Evolutionary conservation across 2,797 vertebrate species (phyloP).

Genomic region (Lophura swinhoii): DNA sequence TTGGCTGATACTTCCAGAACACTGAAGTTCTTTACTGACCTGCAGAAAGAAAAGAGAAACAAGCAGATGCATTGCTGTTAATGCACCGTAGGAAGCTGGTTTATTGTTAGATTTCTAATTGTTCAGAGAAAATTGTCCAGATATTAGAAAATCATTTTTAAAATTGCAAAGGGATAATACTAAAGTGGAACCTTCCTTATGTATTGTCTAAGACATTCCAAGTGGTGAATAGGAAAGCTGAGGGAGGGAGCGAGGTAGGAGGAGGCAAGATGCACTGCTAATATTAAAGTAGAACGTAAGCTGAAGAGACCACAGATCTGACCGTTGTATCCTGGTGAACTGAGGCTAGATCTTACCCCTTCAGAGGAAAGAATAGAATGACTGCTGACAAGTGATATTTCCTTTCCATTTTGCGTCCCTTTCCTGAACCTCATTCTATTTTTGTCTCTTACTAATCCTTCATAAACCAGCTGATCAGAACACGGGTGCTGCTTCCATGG

Average conservation of each 20-base stretch:
- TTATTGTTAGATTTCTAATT: neutral
- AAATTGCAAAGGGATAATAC: neutral
- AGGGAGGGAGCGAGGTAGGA: neutral
- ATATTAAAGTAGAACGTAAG: neutral
- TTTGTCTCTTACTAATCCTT: conserved; percentile 1
- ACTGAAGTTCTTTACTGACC: neutral
- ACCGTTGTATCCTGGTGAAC: neutral
- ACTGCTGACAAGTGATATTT: neutral
- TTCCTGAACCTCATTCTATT: neutral
- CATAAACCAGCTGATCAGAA: neutral
- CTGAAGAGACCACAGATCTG: neutral
- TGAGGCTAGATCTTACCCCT: neutral
- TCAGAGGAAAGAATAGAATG: neutral
- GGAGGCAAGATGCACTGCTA: neutral
- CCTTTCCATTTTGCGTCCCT: neutral
- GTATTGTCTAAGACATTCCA: neutral
- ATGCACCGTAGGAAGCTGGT: neutral
- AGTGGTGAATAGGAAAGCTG: neutral
- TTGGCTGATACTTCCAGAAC: neutral
- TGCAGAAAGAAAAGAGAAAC: neutral
- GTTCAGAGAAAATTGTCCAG: neutral
- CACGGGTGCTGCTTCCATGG: neutral
- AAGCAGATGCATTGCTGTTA: neutral
- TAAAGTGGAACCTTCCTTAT: neutral
- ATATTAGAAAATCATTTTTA: neutral